These are phyloP conservation scores for Drosophila rufa DNA, from an alignment of 1,140 invertebrate genomes.

Conservation along the genomic window DNA sequence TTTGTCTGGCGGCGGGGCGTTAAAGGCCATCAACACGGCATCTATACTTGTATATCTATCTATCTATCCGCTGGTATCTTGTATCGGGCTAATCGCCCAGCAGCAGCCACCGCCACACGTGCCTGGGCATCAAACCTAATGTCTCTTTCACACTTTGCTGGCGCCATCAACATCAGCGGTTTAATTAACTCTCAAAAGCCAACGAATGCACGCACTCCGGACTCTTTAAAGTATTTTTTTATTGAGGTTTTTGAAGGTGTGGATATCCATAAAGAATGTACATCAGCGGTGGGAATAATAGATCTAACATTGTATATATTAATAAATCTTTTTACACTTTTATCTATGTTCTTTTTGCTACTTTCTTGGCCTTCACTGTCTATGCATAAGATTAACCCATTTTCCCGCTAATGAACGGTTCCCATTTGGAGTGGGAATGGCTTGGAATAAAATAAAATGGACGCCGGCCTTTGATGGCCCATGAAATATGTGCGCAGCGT, in stretches of 20 bases:
- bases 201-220: conserved; percentile 33
- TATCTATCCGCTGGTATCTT: conserved; percentile 19
- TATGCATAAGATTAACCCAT: conserved; percentile 69
- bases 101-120: conserved; percentile 56
- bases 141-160: conserved; percentile 50
- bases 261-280: conserved; percentile 5
- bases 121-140: conserved; percentile 38
- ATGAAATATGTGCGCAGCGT: conserved; percentile 57
- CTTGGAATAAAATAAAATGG: conserved; percentile 18
- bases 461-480: conserved; percentile 26
- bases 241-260: conserved; percentile 1
- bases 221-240: conserved; percentile 15
- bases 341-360: background rate
- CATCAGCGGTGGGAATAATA: background rate
- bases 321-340: no score
- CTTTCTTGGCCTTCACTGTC: background rate
- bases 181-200: conserved; percentile 63
- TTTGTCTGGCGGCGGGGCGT: conserved; percentile 50
- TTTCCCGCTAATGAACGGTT: conserved; percentile 67
- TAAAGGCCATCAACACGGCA: conserved; percentile 56
- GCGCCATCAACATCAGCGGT: conserved; percentile 51
- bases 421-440: conserved; percentile 50
- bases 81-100: conserved; percentile 60
- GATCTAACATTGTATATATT: background rate
- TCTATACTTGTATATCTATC: conserved; percentile 11